Base-by-base conservation (phyloP, 2,797 vertebrate genomes). In the Scolopax rusticola region DNA sequence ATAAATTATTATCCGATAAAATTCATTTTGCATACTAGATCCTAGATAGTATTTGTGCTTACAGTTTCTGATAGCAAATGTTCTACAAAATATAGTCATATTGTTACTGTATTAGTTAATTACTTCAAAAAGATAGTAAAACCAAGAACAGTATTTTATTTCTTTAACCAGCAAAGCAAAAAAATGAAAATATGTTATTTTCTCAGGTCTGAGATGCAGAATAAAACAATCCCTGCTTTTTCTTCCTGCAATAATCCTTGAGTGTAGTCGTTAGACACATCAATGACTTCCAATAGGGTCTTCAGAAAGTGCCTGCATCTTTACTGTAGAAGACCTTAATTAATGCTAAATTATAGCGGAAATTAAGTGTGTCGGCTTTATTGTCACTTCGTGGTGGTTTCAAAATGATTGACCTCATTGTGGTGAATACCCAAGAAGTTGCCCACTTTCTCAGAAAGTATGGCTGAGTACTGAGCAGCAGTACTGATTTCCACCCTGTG, bases 321-420 rank as follows among this genome's bases (percentile, higher is more conserved):
- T 96, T 70, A 80, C 43, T 86, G 64, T 56, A 79, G 50, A 53
- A 82, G 47, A 77, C 63, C 36, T 94, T 91, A 96, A 93, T 92
- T 95, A 96, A 89, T 88, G 69, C 57, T 86, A 47, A 94, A 81
- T 96, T 94, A 89, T 59, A 69, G n/a, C 61, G 87, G 67, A 81
- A 96, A 73, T 92, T 73, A 92, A 92, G 68, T 67, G 69, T 94
- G 38, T 91, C 13, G 4, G 43, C 90, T 91, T 45, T 68, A 69
- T 59, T 0, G 0, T 69, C 81, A 40, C 63, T 89, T 56, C 50
- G 28, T 71, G 54, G 82, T 87, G 61, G 51, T 93, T 96, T 89
- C 76, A 2, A 85, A 92, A 32, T 40, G 57, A 84, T 84, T 93
- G 89, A 76, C 90, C 89, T 87, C 68, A 9, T 70, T 93, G 74